Conservation (phyloP, 92 coral and sea anemone species). For the Parazoanthus darwini region DNA sequence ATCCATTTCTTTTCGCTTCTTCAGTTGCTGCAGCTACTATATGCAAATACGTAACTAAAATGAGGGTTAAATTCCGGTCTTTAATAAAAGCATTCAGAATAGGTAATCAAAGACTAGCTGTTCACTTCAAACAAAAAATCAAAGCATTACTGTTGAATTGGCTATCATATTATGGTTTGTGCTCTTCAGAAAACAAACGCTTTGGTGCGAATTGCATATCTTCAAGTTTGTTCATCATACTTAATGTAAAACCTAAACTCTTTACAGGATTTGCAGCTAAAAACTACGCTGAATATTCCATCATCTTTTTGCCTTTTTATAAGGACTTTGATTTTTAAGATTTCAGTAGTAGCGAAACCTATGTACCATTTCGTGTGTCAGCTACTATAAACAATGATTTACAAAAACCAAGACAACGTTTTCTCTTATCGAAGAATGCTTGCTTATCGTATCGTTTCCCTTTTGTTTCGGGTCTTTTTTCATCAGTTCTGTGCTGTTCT, state of each 20-base stretch:
- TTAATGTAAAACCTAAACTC: not conserved
- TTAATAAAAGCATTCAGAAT: not conserved
- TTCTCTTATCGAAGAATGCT: conserved; percentile 5
- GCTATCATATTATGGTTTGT: not conserved
- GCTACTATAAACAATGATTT: not conserved
- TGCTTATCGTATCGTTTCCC: not conserved
- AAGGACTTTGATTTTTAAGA: too few species aligned
- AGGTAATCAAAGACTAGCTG: not conserved
- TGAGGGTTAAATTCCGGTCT: not conserved
- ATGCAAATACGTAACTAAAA: not conserved
- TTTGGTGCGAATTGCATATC: not conserved
- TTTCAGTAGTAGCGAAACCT: too few species aligned
- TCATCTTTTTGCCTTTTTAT: not conserved
- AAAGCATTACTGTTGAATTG: not conserved
- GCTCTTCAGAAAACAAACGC: not conserved
- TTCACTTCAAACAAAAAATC: not conserved
- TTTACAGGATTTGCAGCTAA: not conserved
- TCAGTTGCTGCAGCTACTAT: not conserved
- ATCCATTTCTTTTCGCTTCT: too few species aligned
- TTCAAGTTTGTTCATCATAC: not conserved
- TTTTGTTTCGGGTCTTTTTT: not conserved
- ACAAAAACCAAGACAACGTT: conserved; percentile 11
- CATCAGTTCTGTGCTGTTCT: not conserved
- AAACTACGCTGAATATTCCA: not conserved
- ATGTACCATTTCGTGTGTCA: not conserved